Percentiles rank a stretch among this genome's conserved stretches.
phyloP scores from a whole-genome alignment of 2,797 vertebrate genomes.

The Monodelphis domestica region DNA sequence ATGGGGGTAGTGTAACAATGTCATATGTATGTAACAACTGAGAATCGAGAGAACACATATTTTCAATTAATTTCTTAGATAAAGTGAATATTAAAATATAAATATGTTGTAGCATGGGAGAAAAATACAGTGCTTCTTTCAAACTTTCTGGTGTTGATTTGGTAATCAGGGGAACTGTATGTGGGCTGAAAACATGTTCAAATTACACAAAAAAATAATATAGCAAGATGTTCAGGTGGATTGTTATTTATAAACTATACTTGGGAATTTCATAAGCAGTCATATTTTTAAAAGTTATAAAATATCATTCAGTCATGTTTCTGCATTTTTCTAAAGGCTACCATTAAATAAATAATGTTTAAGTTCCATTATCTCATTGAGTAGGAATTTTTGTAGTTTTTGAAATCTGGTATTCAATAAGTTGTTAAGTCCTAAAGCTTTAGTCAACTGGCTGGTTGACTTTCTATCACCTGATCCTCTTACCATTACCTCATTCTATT shows the following conservation, averaged over 20 bases:
- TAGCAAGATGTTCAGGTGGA: background rate
- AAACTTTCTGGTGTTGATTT: background rate
- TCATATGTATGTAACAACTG: background rate
- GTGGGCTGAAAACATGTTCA: background rate
- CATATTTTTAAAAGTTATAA: background rate
- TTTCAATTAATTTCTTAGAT: background rate
- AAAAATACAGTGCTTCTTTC: background rate
- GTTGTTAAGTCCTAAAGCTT: background rate
- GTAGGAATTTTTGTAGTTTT: background rate
- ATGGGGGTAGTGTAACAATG: background rate
- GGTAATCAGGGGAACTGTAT: background rate
- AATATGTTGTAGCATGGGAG: background rate
- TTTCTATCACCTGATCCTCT: background rate
- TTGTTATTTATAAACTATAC: constrained; percentile 3
- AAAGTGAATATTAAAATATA: background rate
- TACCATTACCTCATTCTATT: background rate
- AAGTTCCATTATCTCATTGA: background rate
- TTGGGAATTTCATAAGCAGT: constrained; percentile 7
- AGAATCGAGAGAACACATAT: background rate
- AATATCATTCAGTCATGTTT: background rate
- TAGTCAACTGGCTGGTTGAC: background rate
- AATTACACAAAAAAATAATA: background rate
- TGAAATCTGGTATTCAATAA: background rate
- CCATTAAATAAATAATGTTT: background rate
- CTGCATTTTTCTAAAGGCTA: background rate